Conservation (phyloP, 2,797 vertebrate genomes). For the Australoheros facetus region DNA sequence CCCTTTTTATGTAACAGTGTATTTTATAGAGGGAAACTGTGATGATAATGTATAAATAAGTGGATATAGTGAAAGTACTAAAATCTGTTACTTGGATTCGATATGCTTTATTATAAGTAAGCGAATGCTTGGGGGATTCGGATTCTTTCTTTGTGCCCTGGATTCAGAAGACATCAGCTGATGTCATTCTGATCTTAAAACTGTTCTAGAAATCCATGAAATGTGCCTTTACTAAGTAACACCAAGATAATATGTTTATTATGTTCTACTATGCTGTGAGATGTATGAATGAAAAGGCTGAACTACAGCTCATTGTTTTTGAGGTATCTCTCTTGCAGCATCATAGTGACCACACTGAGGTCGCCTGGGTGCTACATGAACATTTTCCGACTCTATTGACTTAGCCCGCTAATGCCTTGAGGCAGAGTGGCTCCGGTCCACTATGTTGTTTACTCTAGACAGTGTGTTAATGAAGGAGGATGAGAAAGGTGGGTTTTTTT, state of each 20-base stretch:
- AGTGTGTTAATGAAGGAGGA: constrained; percentile 28
- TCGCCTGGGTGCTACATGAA: constrained; percentile 29
- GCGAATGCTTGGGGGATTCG: neutral
- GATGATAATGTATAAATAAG: neutral
- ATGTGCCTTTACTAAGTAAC: neutral
- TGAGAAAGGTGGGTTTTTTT: constrained; percentile 23
- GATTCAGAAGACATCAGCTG: rapidly evolving
- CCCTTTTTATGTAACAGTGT: constrained; percentile 8
- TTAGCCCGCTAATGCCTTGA: constrained; percentile 39
- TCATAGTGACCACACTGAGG: constrained; percentile 32
- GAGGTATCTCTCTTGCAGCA: neutral
- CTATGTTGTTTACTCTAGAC: constrained; percentile 40
- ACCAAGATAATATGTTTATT: too few species aligned
- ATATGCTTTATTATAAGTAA: neutral
- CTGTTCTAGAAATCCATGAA: neutral
- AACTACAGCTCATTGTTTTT: neutral
- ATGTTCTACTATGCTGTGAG: too few species aligned
- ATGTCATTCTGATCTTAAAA: neutral
- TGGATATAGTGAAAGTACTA: rapidly evolving
- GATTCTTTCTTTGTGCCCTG: neutral
- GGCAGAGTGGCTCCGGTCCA: constrained; percentile 44
- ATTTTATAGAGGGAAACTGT: neutral
- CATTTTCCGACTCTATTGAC: constrained; percentile 51
- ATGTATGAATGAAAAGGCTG: neutral
- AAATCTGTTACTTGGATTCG: neutral